phyloP scores from a whole-genome alignment of 2,888 invertebrate species.

The Diarsia rubi region DNA sequence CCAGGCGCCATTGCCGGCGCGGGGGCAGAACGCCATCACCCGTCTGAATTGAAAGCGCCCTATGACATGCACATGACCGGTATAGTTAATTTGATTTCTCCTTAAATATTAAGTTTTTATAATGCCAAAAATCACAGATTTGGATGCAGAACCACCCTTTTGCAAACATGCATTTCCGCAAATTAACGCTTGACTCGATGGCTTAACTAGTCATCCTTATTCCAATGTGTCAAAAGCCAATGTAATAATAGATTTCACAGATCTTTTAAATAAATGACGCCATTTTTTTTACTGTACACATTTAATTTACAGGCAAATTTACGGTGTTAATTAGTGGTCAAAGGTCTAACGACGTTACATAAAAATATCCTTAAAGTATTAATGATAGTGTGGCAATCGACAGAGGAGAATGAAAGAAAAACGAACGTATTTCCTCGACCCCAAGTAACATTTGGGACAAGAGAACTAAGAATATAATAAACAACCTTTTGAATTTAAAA shows the following conservation, averaged over 20 bases:
- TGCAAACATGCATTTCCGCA: not conserved
- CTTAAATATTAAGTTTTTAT: not conserved
- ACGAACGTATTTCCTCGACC: too few species aligned
- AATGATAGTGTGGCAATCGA: too few species aligned
- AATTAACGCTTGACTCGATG: not conserved
- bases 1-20: conserved; percentile 14
- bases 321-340: not conserved
- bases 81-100: conserved; percentile 1
- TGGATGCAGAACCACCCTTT: not conserved
- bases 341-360: not conserved
- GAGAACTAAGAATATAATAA: too few species aligned
- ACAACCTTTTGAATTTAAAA: not conserved
- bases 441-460: too few species aligned
- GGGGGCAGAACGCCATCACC: conserved; percentile 32
- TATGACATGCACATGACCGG: conserved; percentile 42
- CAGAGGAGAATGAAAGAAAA: too few species aligned
- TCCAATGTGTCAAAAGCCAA: not conserved
- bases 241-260: not conserved
- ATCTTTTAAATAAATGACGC: not conserved
- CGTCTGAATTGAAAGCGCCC: conserved; percentile 43
- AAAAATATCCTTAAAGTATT: too few species aligned
- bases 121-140: not conserved
- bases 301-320: not conserved
- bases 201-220: not conserved
- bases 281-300: not conserved